Evolutionary conservation across 2,888 invertebrate species (phyloP).

Genomic region (Hesperia comma): DNA sequence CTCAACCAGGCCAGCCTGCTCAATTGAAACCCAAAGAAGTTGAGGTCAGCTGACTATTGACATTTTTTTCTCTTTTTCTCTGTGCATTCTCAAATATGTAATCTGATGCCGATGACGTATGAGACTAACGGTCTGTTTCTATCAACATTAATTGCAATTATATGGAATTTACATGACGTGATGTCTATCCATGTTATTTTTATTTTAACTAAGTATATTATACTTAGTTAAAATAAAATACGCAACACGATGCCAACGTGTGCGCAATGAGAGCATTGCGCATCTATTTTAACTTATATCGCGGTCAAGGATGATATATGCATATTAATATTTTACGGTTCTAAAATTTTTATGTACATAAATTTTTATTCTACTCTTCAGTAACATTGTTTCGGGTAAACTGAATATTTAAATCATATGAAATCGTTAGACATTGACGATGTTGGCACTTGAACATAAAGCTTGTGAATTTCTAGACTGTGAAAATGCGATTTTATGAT

Average conservation of each 20-base stretch:
- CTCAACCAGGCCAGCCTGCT: conserved; percentile 50
- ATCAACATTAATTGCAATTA: not conserved
- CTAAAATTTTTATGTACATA: conserved; percentile 38
- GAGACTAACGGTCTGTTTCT: not conserved
- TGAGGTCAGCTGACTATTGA: conserved; percentile 70
- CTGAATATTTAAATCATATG: conserved; percentile 18
- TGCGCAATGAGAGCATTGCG: conserved; percentile 72
- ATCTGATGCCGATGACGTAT: not conserved
- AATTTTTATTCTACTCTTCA: conserved; percentile 10
- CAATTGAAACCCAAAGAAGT: conserved; percentile 78
- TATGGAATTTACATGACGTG: not conserved
- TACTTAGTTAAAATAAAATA: conserved; percentile 49
- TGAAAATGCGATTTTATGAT: conserved; percentile 43
- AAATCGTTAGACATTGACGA: not conserved
- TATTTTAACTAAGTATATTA: no score
- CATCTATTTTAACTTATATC: conserved; percentile 76
- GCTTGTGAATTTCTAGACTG: not conserved
- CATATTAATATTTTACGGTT: conserved; percentile 52
- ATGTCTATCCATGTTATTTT: conserved; percentile 17
- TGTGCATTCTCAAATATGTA: not conserved
- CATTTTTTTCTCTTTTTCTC: conserved; percentile 18
- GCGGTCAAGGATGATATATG: conserved; percentile 72
- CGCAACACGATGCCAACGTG: conserved; percentile 67
- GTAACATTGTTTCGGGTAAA: not conserved
- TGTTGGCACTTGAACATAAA: not conserved